A percentile compares a stretch with the other conserved stretches of the same genome.
Evolutionary conservation across 2,797 vertebrate genomes (phyloP).

Genomic region (Clarias laeviceps): DNA sequence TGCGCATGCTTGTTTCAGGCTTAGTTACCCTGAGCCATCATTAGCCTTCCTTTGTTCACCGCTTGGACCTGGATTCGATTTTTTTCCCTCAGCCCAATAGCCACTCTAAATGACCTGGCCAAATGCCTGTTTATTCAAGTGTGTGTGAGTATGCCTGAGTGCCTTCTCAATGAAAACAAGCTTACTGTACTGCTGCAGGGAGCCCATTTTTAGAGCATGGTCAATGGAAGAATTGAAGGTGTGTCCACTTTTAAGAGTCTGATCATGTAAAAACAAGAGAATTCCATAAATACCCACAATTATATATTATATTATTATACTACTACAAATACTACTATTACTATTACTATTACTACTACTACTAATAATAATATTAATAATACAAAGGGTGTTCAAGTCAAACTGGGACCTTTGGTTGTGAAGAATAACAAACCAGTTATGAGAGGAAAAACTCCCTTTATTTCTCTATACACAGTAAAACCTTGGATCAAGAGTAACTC

Average conservation of each 20-base stretch:
- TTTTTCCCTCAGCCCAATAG: conserved; percentile 43
- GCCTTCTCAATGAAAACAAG: conserved; percentile 49
- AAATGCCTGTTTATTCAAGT: conserved; percentile 53
- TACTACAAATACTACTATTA: background rate
- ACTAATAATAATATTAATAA: conserved; percentile 4
- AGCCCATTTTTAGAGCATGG: conserved; percentile 32
- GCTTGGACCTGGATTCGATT: conserved; percentile 46
- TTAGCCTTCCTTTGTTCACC: conserved; percentile 52
- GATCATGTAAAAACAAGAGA: conserved; percentile 10
- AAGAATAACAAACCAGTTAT: too few relatives aligned
- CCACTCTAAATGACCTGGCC: conserved; percentile 53
- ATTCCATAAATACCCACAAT: background rate
- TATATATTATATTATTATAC: too few relatives aligned
- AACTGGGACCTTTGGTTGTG: too few relatives aligned
- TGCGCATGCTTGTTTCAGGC: conserved; percentile 19
- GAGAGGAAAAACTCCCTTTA: too few relatives aligned
- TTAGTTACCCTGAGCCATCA: conserved; percentile 31
- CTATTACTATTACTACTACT: too few relatives aligned
- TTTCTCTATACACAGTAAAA: too few relatives aligned
- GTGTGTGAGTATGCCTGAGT: conserved; percentile 48
- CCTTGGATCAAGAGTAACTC: too few relatives aligned
- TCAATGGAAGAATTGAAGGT: conserved; percentile 29
- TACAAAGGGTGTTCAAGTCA: background rate
- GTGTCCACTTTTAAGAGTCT: conserved; percentile 6
- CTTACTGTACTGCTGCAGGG: conserved; percentile 35